Evolutionary conservation across 2,797 vertebrate species (phyloP), one percentile per base, ranked within the genome.

Genomic region (Dallia pectoralis): DNA sequence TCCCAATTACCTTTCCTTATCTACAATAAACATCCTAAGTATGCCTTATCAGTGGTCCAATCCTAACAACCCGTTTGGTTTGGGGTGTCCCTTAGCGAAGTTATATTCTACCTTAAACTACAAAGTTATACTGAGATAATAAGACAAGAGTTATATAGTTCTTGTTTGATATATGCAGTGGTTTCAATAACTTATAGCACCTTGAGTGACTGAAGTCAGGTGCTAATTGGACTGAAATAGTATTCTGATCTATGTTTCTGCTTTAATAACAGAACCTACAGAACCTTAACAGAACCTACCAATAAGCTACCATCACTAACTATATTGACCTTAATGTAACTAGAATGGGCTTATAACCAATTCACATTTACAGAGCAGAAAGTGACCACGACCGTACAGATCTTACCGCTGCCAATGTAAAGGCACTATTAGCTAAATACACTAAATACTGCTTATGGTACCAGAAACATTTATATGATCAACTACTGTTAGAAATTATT

Each of bases 301-400:
- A 66, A 33, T 65, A 19, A 16, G 30, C 16, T 30, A 65, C 63
- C 32, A 66, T 32, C 32, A 69, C 49, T 29, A 48, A 19, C 30
- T 72, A 36, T 64, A 75, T 61, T 67, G 71, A 65, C 70, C 70
- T 80, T 79, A 80, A 29, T 69, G 74, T 74, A 0, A 71, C 18
- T 51, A 18, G n/a, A 33, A 64, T 64, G 78, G 44, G 53, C 62
- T 64, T 18, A 48, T 4, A 59, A 77, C 49, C 49, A 3, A 48
- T 85, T 87, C 83, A 88, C 82, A 86, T 85, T 82, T 4, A 79
- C 30, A 2, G 67, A 53, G 48, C 47, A 32, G 44, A 18, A 33
- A 53, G 29, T 51, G 29, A 5, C 16, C 32, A 49, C 47, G 18
- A 8, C n/a, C n/a, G 49, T n/a, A 32, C 27, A 16, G 32, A 18